These are phyloP conservation scores for Cheilosia soror DNA, from an alignment of 2,888 invertebrate species.

Conservation along the genomic window DNA sequence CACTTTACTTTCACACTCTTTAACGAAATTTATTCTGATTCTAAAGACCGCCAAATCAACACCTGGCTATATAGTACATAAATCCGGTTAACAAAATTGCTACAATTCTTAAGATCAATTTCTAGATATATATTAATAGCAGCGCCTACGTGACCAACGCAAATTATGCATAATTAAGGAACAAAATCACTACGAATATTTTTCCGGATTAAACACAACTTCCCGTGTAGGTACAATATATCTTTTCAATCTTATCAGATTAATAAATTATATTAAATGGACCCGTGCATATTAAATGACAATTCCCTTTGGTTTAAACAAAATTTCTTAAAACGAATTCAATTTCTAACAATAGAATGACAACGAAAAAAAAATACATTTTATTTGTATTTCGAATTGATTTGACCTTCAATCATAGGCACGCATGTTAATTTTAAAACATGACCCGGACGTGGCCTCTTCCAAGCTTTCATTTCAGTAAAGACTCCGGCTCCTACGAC, in stretches of 20 bases:
- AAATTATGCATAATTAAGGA: constrained; percentile 14
- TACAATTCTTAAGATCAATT: not conserved
- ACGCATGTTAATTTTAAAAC: constrained; percentile 15
- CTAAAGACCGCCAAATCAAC: too few relatives aligned
- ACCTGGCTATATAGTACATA: not conserved
- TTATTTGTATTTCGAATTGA: not conserved
- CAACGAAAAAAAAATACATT: not conserved
- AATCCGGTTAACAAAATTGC: not conserved
- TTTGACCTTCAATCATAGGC: constrained; percentile 20
- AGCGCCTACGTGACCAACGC: constrained; percentile 21
- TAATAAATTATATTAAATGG: constrained; percentile 16
- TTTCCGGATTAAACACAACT: not conserved
- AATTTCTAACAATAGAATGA: constrained; percentile 10
- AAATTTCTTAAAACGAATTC: not conserved
- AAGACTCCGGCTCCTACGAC: not conserved
- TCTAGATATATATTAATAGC: not conserved
- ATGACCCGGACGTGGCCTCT: constrained; percentile 24
- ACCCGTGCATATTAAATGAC: constrained; percentile 5
- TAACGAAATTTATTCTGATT: too few relatives aligned
- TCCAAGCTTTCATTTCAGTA: not conserved
- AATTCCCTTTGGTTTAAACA: not conserved
- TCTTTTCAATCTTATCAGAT: not conserved
- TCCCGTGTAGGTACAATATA: not conserved
- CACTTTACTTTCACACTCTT: too few relatives aligned
- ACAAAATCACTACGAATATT: not conserved